Conservation (phyloP, 2,113 vertebrate genomes). For the Astatotilapia flaviijosephi region DNA sequence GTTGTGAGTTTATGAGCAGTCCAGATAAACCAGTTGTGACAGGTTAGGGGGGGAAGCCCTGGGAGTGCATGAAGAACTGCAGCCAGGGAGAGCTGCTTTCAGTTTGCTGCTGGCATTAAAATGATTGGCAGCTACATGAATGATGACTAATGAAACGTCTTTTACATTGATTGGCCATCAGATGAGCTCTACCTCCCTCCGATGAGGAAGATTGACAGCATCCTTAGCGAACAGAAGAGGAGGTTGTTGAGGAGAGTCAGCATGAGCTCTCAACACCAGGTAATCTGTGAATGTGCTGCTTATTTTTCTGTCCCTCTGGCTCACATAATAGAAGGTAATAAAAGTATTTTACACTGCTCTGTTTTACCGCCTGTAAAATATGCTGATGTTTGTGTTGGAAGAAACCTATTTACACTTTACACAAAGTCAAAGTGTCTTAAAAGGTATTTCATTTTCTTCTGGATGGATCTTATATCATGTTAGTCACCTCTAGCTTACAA, state of each 20-base stretch:
- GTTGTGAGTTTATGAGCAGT: background rate
- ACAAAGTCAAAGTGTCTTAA: background rate
- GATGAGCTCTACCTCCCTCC: conserved; percentile 88
- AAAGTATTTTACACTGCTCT: background rate
- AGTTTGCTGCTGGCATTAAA: conserved; percentile 11
- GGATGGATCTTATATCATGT: background rate
- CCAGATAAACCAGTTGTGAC: background rate
- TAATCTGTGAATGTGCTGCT: conserved; percentile 14
- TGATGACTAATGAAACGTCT: conserved; percentile 19
- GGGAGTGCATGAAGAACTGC: background rate
- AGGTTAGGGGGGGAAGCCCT: background rate
- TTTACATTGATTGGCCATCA: conserved; percentile 42
- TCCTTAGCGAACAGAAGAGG: conserved; percentile 87
- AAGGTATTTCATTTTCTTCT: background rate
- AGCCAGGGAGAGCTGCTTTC: background rate
- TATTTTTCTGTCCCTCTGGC: background rate
- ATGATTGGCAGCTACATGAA: conserved; percentile 21
- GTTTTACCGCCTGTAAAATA: background rate
- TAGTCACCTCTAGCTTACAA: background rate
- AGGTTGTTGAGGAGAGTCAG: conserved; percentile 81
- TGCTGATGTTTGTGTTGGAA: background rate
- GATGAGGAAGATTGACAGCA: conserved; percentile 88
- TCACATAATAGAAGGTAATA: background rate
- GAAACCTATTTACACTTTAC: background rate
- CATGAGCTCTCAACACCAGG: conserved; percentile 83